Conservation (phyloP, 1,140 invertebrate genomes). For the Riptortus pedestris region DNA sequence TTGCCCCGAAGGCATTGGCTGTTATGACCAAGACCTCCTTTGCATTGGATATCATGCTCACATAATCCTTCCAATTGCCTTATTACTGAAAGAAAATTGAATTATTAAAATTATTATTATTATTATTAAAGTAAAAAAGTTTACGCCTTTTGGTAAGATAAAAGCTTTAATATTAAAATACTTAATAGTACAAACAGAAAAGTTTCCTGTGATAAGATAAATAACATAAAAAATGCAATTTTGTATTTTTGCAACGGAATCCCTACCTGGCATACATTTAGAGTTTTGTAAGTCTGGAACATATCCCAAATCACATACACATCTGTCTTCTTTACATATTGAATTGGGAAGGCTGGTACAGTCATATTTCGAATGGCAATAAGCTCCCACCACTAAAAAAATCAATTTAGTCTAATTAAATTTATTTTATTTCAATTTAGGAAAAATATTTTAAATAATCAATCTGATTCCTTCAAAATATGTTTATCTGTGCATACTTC, state of each 20-base stretch:
- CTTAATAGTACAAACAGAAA: too few relatives aligned
- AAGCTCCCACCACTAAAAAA: neutral
- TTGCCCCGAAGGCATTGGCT: neutral
- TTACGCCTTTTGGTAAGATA: too few relatives aligned
- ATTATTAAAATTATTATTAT: neutral
- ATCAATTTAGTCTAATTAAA: too few relatives aligned
- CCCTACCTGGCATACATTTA: neutral
- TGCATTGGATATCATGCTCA: neutral
- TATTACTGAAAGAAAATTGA: neutral
- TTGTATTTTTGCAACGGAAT: too few relatives aligned
- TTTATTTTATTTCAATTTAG: too few relatives aligned
- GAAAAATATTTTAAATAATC: too few relatives aligned
- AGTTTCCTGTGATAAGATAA: neutral
- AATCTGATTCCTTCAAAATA: too few relatives aligned
- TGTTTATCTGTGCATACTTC: too few relatives aligned
- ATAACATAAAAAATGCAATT: too few relatives aligned
- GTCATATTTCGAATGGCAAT: constrained; percentile 14
- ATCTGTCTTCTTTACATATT: constrained; percentile 1
- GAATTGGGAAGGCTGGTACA: constrained; percentile 2
- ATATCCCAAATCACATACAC: neutral
- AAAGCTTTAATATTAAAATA: too few relatives aligned
- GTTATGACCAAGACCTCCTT: neutral
- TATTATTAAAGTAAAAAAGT: too few relatives aligned
- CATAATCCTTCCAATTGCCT: neutral
- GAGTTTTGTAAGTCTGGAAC: neutral